Evolutionary conservation across 2,113 vertebrate genomes (phyloP), one percentile per base, ranked within the genome.

Genomic region (Heterotis niloticus): DNA sequence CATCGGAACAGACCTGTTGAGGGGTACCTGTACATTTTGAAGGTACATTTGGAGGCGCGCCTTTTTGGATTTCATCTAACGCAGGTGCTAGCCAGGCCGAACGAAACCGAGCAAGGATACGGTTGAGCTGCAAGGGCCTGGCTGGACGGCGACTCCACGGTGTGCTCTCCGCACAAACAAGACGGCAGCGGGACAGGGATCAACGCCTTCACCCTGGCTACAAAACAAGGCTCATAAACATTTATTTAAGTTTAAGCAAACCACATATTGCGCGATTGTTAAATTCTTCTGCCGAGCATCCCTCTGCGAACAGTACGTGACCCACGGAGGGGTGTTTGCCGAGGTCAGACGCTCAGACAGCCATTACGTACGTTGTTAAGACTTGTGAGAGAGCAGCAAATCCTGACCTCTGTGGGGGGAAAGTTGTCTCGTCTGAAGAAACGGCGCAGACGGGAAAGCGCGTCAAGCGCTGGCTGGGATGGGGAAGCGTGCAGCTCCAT

Each of bases 191-290:
- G 78, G 62, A 89, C 84, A 76, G 75, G 82, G 84, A 83, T 44
- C 76, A 81, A 82, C 65, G 81, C 76, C 81, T 85, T 84, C 71
- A 81, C 86, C 88, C 86, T 88, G 88, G 85, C 86, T 83, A 84
- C 78, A 71, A 86, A 85, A 88, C 88, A 84, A 88, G 85, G 75
- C 80, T 80, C 88, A 86, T 89, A 88, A 92, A 90, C 80, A 86
- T 82, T 72, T 60, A 72, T 72, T 64, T 88, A 81, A 85, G 90
- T 90, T 85, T 67, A 73, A 78, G 83, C 29, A 78, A 88, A 82
- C 85, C 85, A 84, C 84, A 88, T 87, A 85, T 83, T 81, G 80
- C 76, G 81, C 64, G 71, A 82, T 89, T 86, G 82, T 80, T 75
- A 64, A 71, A 59, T 72, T 72, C 24, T 56, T 62, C 59, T 64